Conservation (phyloP, 1,140 invertebrate genomes). For the Pectinophora gossypiella region DNA sequence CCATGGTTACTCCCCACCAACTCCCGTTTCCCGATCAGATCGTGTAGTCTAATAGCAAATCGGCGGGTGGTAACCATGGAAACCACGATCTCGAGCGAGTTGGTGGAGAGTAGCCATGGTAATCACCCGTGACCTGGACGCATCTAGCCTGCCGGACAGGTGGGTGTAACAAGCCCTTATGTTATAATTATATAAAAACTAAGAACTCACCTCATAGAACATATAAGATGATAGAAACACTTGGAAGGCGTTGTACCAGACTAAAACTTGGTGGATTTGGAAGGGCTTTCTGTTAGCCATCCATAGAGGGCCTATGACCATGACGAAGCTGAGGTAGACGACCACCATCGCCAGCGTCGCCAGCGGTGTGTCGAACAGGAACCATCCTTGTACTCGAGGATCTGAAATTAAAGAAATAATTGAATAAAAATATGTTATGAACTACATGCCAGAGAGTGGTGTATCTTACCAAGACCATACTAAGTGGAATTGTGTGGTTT, state of each 20-base stretch:
- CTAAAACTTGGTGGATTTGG: slow-evolving; percentile 85
- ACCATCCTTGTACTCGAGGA: slow-evolving; percentile 92
- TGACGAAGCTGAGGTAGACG: slow-evolving; percentile 87
- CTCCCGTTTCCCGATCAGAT: no score
- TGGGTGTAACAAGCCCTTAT: no score
- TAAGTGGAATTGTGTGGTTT: no score
- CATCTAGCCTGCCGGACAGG: no score
- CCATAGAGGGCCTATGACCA: slow-evolving; percentile 87
- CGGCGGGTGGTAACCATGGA: no score
- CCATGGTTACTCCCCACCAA: no score
- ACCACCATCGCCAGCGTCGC: slow-evolving; percentile 90
- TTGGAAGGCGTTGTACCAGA: slow-evolving; percentile 94
- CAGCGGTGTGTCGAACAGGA: slow-evolving; percentile 91
- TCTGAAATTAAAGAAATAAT: slow-evolving; percentile 76
- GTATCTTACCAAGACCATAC: no score
- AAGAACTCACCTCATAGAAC: slow-evolving; percentile 87
- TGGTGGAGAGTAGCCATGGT: no score
- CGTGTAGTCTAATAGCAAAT: no score
- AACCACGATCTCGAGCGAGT: no score
- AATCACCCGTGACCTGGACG: no score
- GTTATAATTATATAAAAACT: neutral
- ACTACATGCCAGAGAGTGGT: no score
- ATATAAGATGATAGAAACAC: slow-evolving; percentile 91
- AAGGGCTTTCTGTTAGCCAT: slow-evolving; percentile 94
- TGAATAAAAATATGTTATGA: neutral